Conservation (phyloP, 2,113 vertebrate genomes). For the Neopipo cinnamomea region DNA sequence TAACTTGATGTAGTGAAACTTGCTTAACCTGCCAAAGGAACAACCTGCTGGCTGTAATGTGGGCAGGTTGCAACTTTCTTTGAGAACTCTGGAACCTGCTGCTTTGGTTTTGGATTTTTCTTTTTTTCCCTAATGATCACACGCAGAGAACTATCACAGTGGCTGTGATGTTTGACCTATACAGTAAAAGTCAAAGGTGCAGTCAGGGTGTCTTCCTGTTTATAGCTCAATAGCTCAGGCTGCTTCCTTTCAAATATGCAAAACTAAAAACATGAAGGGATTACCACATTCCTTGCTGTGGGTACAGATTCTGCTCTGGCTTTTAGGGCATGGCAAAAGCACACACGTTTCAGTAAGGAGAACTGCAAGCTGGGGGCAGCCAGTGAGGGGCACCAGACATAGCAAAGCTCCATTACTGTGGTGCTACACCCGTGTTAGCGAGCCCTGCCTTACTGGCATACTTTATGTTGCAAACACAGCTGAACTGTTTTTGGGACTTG, state of each 20-base stretch:
- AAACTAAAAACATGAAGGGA: slow-evolving; percentile 8
- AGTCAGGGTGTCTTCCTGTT: slow-evolving; percentile 55
- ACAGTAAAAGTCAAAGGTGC: slow-evolving; percentile 55
- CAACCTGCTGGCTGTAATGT: slow-evolving; percentile 17
- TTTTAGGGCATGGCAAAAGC: neutral
- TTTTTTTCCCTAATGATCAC: neutral
- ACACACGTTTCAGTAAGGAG: neutral
- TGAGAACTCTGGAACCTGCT: slow-evolving; percentile 19
- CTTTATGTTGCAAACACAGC: neutral
- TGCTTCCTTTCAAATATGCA: slow-evolving; percentile 42
- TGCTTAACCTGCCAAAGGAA: slow-evolving; percentile 24
- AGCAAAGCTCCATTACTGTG: neutral
- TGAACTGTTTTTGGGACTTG: neutral
- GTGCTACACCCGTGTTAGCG: neutral
- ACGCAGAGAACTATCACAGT: neutral
- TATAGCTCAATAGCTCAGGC: slow-evolving; percentile 17
- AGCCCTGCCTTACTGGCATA: neutral
- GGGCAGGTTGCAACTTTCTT: neutral
- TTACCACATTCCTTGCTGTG: neutral
- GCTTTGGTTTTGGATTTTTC: neutral
- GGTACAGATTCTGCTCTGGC: neutral
- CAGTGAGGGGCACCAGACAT: neutral
- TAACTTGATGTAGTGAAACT: slow-evolving; percentile 31
- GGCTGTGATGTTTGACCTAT: slow-evolving; percentile 37
- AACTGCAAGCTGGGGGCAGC: neutral